These are phyloP conservation scores for Tryphoninae sp. DNA, from an alignment of 2,888 invertebrate species.

Conservation along the genomic window DNA sequence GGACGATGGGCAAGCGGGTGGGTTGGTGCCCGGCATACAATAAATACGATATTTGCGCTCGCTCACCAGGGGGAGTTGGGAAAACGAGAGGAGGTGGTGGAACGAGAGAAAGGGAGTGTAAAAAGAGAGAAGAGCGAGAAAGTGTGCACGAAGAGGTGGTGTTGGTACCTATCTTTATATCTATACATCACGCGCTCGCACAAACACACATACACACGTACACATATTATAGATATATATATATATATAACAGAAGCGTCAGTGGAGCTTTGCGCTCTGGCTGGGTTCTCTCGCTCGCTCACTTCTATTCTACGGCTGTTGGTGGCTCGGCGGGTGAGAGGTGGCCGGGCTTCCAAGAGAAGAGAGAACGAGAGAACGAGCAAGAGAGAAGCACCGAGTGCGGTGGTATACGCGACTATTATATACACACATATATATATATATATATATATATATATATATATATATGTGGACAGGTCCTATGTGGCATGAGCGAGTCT, in stretches of 20 bases:
- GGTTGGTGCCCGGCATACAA: conserved; percentile 76
- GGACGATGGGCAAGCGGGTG: conserved; percentile 57
- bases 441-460: neutral
- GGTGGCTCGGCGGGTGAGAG: conserved; percentile 47
- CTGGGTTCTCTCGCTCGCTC: conserved; percentile 50
- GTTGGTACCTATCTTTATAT: neutral
- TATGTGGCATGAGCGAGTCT: conserved; percentile 46
- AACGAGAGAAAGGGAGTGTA: conserved; percentile 51
- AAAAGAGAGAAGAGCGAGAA: conserved; percentile 49
- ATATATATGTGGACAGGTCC: neutral
- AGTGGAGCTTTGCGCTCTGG: conserved; percentile 55
- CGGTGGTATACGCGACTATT: conserved; percentile 57
- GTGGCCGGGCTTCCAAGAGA: conserved; percentile 51
- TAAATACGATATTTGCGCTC: conserved; percentile 78
- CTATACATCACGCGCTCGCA: neutral
- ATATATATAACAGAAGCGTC: neutral
- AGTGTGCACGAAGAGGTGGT: conserved; percentile 46
- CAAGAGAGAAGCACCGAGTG: conserved; percentile 36
- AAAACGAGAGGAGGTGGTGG: neutral
- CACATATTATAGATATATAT: conserved; percentile 11
- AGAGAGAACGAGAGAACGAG: conserved; percentile 21
- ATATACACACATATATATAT: conserved; percentile 30
- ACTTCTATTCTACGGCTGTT: conserved; percentile 58
- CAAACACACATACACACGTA: neutral
- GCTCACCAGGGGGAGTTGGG: conserved; percentile 63